Evolutionary conservation across 2,113 vertebrate species (phyloP).

Genomic region (Chitala chitala): DNA sequence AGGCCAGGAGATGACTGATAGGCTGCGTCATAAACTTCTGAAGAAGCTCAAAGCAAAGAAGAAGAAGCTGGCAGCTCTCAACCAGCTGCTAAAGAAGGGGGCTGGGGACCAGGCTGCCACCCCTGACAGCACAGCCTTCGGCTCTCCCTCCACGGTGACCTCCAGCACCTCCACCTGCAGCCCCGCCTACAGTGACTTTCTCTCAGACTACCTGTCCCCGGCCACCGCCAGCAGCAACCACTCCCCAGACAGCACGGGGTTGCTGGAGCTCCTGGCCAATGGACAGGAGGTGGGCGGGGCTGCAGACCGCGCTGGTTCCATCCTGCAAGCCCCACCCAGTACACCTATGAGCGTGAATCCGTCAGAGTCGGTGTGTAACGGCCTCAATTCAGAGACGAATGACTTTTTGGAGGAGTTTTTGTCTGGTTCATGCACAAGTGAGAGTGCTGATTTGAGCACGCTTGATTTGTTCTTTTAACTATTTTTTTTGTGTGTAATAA

Average conservation of each 20-base stretch:
- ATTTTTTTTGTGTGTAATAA: constrained; percentile 2
- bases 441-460: constrained; percentile 64
- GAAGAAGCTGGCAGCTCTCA: constrained; percentile 76
- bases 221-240: constrained; percentile 50
- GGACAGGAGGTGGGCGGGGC: constrained; percentile 32
- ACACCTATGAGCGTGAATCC: neutral
- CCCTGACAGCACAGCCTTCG: constrained; percentile 56
- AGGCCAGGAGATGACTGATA: constrained; percentile 58
- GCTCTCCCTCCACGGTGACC: constrained; percentile 47
- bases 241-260: constrained; percentile 64
- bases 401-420: constrained; percentile 78
- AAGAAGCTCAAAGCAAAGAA: constrained; percentile 88
- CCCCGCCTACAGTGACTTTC: constrained; percentile 62
- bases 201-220: constrained; percentile 77
- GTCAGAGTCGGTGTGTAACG: constrained; percentile 17
- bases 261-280: constrained; percentile 66
- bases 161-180: constrained; percentile 49
- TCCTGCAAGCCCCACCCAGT: neutral
- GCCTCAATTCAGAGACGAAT: constrained; percentile 47
- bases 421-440: constrained; percentile 56
- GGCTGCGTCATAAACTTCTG: constrained; percentile 76
- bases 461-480: constrained; percentile 76
- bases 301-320: neutral
- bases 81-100: constrained; percentile 53
- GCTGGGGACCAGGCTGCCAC: constrained; percentile 36